Evolutionary conservation across 2,888 invertebrate species (phyloP).

Genomic region (Alloscopus bannaensis): DNA sequence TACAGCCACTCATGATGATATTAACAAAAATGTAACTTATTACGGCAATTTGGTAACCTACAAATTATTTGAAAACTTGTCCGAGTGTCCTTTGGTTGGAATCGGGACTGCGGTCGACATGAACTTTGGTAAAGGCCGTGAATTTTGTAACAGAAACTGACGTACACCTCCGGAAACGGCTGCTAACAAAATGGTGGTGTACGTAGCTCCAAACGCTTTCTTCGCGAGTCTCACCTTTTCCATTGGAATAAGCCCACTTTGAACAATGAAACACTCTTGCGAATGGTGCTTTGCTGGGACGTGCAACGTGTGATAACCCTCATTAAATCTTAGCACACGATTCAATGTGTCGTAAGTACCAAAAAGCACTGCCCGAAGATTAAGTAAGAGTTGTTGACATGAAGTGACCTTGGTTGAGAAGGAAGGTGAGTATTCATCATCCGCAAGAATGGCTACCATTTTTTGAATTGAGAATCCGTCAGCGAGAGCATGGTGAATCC

Average conservation of each 20-base stretch:
- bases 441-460: conserved; percentile 28
- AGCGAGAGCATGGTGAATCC: conserved; percentile 43
- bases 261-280: conserved; percentile 27
- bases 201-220: conserved; percentile 19
- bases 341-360: conserved; percentile 36
- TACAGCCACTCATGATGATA: too few relatives aligned
- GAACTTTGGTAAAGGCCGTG: conserved; percentile 15
- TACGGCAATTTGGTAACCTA: conserved; percentile 25
- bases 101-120: conserved; percentile 41
- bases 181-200: conserved; percentile 32
- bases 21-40: conserved; percentile 1
- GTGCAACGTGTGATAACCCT: conserved; percentile 37
- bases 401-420: conserved; percentile 30
- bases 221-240: conserved; percentile 17
- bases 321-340: conserved; percentile 2
- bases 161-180: conserved; percentile 46
- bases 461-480: conserved; percentile 48
- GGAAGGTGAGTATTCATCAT: conserved; percentile 17
- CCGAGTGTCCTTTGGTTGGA: conserved; percentile 27
- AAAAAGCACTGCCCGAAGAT: conserved; percentile 8
- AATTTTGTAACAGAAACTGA: conserved; percentile 23
- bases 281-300: conserved; percentile 11
- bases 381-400: conserved; percentile 9
- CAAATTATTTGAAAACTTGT: conserved; percentile 43
- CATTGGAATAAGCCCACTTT: conserved; percentile 25